These are phyloP conservation scores for Pectinophora gossypiella DNA, from an alignment of 1,140 invertebrate genomes.

Conservation along the genomic window DNA sequence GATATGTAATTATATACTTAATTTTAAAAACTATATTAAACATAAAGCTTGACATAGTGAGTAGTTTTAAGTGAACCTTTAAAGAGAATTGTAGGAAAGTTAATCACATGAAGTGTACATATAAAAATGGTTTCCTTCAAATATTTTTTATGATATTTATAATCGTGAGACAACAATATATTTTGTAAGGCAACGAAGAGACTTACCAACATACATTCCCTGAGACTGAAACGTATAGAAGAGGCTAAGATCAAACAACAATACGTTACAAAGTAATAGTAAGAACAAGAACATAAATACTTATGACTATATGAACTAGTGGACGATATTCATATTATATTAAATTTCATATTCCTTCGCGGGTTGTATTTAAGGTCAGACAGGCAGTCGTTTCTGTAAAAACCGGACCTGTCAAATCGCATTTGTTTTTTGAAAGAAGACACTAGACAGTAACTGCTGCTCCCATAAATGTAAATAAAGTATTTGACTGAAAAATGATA, in stretches of 20 bases:
- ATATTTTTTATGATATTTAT: conserved; percentile 67
- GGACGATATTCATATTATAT: too few species aligned
- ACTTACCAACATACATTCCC: conserved; percentile 72
- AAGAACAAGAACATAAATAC: too few species aligned
- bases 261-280: conserved; percentile 24
- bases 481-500: too few species aligned
- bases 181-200: conserved; percentile 71
- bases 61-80: conserved; percentile 48
- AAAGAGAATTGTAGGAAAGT: conserved; percentile 27
- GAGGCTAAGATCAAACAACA: conserved; percentile 61
- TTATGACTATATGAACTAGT: too few species aligned
- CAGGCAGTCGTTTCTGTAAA: too few species aligned
- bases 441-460: too few species aligned
- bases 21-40: conserved; percentile 28
- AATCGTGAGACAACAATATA: conserved; percentile 54
- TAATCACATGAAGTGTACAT: conserved; percentile 2
- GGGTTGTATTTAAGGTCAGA: too few species aligned
- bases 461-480: too few species aligned
- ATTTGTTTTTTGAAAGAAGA: too few species aligned
- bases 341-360: too few species aligned
- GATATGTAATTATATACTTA: conserved; percentile 20
- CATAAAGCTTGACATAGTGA: conserved; percentile 50
- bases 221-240: conserved; percentile 63
- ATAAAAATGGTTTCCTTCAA: conserved; percentile 51
- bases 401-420: too few species aligned